These are phyloP conservation scores for Tetramorium alpestre DNA, from an alignment of 1,140 invertebrate genomes.

Conservation along the genomic window DNA sequence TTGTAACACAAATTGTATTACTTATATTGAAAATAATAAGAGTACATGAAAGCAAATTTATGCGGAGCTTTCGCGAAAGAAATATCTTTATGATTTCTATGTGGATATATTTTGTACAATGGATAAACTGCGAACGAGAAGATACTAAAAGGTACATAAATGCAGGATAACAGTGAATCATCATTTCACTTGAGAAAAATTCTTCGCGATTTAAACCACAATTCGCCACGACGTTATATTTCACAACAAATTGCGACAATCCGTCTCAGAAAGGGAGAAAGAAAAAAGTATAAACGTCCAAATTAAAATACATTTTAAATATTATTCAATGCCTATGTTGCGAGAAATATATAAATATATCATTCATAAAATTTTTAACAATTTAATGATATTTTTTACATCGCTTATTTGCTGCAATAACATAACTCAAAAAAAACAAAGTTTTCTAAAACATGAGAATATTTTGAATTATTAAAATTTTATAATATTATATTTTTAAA, in stretches of 20 bases:
- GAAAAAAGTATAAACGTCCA: neutral
- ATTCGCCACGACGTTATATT: neutral
- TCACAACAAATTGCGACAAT: neutral
- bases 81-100: neutral
- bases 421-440: too few species aligned
- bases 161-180: neutral
- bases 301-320: neutral
- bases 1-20: neutral
- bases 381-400: too few species aligned
- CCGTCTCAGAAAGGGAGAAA: neutral
- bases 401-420: too few species aligned
- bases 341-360: too few species aligned
- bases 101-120: neutral
- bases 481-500: too few species aligned
- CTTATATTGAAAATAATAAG: neutral
- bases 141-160: constrained; percentile 24
- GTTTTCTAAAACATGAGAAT: too few species aligned
- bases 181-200: neutral
- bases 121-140: neutral
- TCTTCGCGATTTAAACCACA: neutral
- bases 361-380: too few species aligned
- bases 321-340: neutral
- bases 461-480: too few species aligned
- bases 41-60: neutral
- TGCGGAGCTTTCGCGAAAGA: neutral